Evolutionary conservation across 2,888 invertebrate genomes (phyloP).

Genomic region (Rapana venosa): DNA sequence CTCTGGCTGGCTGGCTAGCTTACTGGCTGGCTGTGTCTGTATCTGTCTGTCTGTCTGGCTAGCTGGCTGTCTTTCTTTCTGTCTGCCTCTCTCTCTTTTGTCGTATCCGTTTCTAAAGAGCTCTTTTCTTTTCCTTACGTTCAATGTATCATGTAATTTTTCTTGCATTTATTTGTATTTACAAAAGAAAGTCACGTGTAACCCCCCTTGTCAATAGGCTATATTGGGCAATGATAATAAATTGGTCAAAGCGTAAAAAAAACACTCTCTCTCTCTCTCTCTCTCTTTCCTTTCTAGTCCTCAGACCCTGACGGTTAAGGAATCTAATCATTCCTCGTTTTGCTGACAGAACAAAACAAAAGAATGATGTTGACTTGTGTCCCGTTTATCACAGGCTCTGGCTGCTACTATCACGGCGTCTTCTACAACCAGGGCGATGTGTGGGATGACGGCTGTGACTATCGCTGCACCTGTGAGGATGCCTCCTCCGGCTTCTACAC

Average conservation of each 20-base stretch:
- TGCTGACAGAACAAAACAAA: not conserved
- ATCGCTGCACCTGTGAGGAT: slow-evolving; percentile 57
- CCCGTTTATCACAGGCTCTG: slow-evolving; percentile 15
- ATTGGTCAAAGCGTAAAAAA: too few relatives aligned
- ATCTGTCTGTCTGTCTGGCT: not conserved
- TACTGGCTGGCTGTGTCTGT: not conserved
- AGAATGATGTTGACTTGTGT: not conserved
- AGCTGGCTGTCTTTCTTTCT: not conserved
- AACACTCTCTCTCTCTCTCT: not conserved
- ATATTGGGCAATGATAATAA: too few relatives aligned
- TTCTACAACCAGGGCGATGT: slow-evolving; percentile 49
- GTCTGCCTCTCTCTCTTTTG: not conserved
- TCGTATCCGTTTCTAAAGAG: not conserved
- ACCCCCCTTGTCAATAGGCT: too few relatives aligned
- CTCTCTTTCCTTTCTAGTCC: not conserved
- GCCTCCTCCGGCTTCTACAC: slow-evolving; percentile 50
- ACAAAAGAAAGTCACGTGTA: too few relatives aligned
- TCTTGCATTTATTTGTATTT: too few relatives aligned
- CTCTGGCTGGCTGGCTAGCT: not conserved
- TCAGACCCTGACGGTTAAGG: too few relatives aligned
- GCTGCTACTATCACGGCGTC: slow-evolving; percentile 50
- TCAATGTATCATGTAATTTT: too few relatives aligned
- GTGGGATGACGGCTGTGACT: slow-evolving; percentile 69
- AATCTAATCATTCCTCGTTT: too few relatives aligned
- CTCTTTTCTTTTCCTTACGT: too few relatives aligned